Evolutionary conservation across 2,113 vertebrate genomes (phyloP), one percentile per base, ranked within the genome.

Genomic region (Anoplopoma fimbria): DNA sequence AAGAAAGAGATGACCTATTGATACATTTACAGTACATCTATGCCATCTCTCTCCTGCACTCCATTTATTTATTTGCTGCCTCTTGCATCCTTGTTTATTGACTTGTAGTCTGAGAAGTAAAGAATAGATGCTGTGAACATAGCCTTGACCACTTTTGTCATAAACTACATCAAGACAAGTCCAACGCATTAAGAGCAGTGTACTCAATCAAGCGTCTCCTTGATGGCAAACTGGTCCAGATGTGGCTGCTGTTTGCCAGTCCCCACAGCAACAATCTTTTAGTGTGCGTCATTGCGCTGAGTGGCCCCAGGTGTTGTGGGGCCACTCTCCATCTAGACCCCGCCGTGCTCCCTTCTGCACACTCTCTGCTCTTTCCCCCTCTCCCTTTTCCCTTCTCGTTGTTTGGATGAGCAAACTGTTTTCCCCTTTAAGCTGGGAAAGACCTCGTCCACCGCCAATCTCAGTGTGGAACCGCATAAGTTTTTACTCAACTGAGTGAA

Each of bases 241-340:
- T 93, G 94, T 94, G 93, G 73, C 83, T 80, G 0, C 86, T 29
- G 7, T 76, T 57, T 96, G 95, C 94, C 88, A 65, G 87, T 88
- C 89, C 89, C 94, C 94, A 90, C 85, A 76, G 74, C 89, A 93
- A 86, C 79, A 77, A 80, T 91, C 72, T 87, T 74, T 57, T 94
- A 9, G 86, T 89, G 84, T 89, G 91, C 91, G 93, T 94, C 93
- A 95, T 57, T 79, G 77, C 73, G 75, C 85, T 94, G 94, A 95
- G 88, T 93, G 94, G 93, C 95, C 93, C 94, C 94, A 95, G 93
- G 95, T 95, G 94, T 94, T 90, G 85, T 36, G 53, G 53, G 55
- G 27, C 88, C 91, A 88, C 94, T 95, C 93, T 94, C 91, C 88
- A 91, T 78, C 60, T 31, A 58, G 74, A 80, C 63, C 33, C 31